These are phyloP conservation scores for Halichoerus grypus DNA, from an alignment of 2,113 vertebrate species.

Conservation along the genomic window DNA sequence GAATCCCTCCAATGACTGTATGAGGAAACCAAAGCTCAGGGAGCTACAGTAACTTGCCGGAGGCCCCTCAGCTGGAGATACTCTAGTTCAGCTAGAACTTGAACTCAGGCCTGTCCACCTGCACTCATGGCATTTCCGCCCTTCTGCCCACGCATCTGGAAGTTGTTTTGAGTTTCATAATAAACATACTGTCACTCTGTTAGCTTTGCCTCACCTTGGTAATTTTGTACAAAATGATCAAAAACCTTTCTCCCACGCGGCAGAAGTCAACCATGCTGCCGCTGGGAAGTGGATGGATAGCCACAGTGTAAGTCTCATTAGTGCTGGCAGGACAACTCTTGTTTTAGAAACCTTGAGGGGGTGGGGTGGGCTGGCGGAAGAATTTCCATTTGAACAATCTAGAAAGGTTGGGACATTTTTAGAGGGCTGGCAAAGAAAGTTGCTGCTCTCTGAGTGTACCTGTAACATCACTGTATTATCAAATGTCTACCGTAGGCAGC, in stretches of 20 bases:
- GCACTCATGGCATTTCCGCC: background rate
- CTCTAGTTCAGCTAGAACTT: background rate
- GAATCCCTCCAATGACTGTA: background rate
- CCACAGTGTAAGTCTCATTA: background rate
- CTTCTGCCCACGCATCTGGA: background rate
- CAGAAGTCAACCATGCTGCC: background rate
- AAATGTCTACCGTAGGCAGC: background rate
- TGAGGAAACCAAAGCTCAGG: background rate
- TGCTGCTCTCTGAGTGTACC: background rate
- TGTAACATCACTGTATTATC: background rate
- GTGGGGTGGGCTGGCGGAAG: rapidly evolving
- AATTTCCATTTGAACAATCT: background rate
- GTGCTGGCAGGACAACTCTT: background rate
- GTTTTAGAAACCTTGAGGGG: background rate
- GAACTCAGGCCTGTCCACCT: background rate
- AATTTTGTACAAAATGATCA: background rate
- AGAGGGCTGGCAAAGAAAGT: background rate
- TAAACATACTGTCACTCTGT: background rate
- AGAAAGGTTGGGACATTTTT: background rate
- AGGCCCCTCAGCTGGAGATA: background rate
- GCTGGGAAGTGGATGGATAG: background rate
- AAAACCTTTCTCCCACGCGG: background rate
- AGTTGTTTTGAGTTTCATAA: background rate
- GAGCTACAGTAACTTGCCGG: too few relatives aligned
- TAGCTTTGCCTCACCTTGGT: background rate